Base-by-base conservation (phyloP, 2,113 vertebrate genomes). In the Perca schrenkii region DNA sequence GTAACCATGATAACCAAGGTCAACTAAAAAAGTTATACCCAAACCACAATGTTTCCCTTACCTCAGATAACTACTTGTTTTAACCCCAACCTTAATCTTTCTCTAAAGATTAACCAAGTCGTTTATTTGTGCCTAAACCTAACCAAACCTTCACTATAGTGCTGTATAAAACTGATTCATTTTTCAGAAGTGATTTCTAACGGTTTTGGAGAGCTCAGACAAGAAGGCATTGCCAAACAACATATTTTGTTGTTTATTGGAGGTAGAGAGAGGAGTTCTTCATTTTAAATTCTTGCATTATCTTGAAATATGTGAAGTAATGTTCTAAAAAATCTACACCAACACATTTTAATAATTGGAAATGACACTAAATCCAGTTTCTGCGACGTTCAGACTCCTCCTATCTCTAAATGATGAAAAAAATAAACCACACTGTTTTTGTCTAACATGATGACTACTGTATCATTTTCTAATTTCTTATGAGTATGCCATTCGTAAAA, bases 391-490 rank as follows among this genome's bases (percentile, higher is more conserved):
- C 17, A 47, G 49, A 47, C 22, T 19, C 5, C 2, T 67, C 43
- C 11, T 21, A 13, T 22, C 1, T 21, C 43, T 46, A 52, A 47
- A 69, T 22, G 11, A 25, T n/a, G 53, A 6, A 31, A 43, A 36
- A 34, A 2, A 56, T 60, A 13, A 62, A 63, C 2, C 4, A 34
- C 15, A 4, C 13, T 36, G 5, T 36, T 46, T 58, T 53, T n/a
- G 13, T 21, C 14, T 46, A 25, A 54, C 56, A 19, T 8, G 49
- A 64, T 40, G 43, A 49, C 19, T 0, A 13, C 46, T 13, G 13
- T 60, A 13, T 82, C 21, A 60, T 64, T 63, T 54, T 58, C 15
- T 56, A 49, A 84, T 79, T 49, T 54, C 19, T 49, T 57, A 75
- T 71, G 36, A 60, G 11, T 15, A 4, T 49, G 46, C 53, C 64